Evolutionary conservation across 2,888 invertebrate genomes (phyloP), one percentile per base, ranked within the genome.

Genomic region (Eupeodes luniger): DNA sequence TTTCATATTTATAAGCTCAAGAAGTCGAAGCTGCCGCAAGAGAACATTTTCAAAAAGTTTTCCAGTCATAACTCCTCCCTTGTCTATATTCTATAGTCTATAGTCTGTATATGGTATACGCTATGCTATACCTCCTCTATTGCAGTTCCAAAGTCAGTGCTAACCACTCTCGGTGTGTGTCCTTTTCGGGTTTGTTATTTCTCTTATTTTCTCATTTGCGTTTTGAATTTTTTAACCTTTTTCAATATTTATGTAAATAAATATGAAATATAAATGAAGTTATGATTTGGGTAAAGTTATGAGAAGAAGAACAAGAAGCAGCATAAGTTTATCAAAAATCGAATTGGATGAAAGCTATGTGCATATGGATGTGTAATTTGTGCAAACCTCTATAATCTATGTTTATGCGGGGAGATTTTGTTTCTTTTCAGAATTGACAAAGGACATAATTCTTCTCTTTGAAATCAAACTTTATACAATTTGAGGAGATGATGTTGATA

Each of bases 191-290:
- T 76, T 84, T 83, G 75, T 84, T 80, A 87, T 84, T 83, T 80
- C 61, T 79, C 66, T 76, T 84, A 76, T 87, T 80, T 84, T 84
- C 76, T 77, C 55, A 62, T 80, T 84, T 87, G 87, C 76, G 87
- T 84, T 83, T 84, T 87, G 87, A 87, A 87, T 87, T 87, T 86
- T 84, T 87, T 80, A 87, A 87, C 87, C 87, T 87, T 87, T 87
- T 87, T 40, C 84, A 87, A 87, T 87, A 80, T 84, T 84, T 87
- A 87, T 87, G 87, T 84, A 75, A 84, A 87, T 84, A 72, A 70
- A 70, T 76, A 80, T 76, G 44, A 87, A 84, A 87, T 74, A 87
- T 84, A 80, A 81, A 87, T 84, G 84, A 87, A 80, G 80, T 86
- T 84, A 87, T 77, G 80, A 87, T 84, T 87, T 84, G 84, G 61